Evolutionary conservation across 2,888 invertebrate species (phyloP).

Genomic region (Trachelus troglodyta): DNA sequence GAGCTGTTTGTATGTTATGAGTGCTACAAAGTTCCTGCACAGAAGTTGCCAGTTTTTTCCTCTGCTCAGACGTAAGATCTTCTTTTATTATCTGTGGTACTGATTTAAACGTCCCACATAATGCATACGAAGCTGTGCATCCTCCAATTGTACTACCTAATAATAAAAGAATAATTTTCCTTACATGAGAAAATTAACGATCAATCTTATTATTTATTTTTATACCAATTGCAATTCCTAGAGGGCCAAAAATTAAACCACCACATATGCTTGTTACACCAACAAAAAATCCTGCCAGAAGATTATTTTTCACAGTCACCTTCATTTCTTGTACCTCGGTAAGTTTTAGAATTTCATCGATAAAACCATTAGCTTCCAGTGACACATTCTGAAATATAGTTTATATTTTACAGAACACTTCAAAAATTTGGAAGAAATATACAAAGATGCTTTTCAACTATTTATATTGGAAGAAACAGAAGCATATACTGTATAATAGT

Average conservation of each 20-base stretch:
- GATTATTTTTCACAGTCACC: not conserved
- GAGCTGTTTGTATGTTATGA: not conserved
- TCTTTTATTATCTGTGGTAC: not conserved
- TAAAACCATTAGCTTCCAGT: not conserved
- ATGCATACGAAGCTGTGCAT: not conserved
- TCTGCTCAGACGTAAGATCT: not conserved
- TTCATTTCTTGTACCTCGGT: not conserved
- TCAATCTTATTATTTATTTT: not conserved
- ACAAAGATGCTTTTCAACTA: not conserved
- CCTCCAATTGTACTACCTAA: not conserved
- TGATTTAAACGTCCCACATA: not conserved
- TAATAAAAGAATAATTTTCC: not conserved
- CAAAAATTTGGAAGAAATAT: not conserved
- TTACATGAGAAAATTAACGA: not conserved
- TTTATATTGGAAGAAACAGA: not conserved
- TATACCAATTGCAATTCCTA: not conserved
- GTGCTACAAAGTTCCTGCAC: not conserved
- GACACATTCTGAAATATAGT: not conserved
- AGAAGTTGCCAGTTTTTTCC: not conserved
- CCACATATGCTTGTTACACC: not conserved
- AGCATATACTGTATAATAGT: not conserved
- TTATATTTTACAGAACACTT: not conserved
- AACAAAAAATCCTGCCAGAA: not conserved
- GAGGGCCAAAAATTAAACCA: not conserved
- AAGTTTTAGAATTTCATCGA: not conserved